Percentiles rank a stretch among this genome's conserved stretches.
phyloP scores from a whole-genome alignment of 2,113 vertebrate species.

The Entosphenus tridentatus region DNA sequence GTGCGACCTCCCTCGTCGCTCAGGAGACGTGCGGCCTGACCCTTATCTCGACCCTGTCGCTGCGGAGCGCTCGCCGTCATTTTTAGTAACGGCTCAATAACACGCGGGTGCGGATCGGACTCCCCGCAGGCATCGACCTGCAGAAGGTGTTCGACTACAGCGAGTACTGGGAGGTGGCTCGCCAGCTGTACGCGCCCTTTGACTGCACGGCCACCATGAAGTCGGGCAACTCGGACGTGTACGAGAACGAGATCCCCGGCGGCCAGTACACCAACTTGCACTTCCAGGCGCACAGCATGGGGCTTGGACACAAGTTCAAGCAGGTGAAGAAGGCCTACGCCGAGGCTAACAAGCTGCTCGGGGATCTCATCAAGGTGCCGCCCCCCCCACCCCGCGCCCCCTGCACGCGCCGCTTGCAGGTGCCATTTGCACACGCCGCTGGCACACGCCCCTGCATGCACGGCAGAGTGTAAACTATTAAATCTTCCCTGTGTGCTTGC shows the following conservation, averaged over 20 bases:
- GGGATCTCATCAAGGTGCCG: slow-evolving; percentile 77
- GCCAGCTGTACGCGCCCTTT: slow-evolving; percentile 63
- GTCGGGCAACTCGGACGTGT: slow-evolving; percentile 77
- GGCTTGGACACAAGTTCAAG: slow-evolving; percentile 85
- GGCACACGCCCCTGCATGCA: too few species aligned
- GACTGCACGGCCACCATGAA: slow-evolving; percentile 99
- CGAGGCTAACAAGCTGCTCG: slow-evolving; percentile 74
- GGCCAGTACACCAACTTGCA: slow-evolving; percentile 98
- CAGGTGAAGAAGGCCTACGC: slow-evolving; percentile 74
- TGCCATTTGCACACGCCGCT: too few species aligned
- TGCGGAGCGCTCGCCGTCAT: too few species aligned
- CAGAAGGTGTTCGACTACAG: slow-evolving; percentile 82
- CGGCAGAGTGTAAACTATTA: too few species aligned
- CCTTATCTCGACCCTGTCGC: too few species aligned
- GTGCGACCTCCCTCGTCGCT: too few species aligned
- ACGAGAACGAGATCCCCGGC: slow-evolving; percentile 93
- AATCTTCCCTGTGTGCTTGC: too few species aligned
- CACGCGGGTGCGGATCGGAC: too few species aligned
- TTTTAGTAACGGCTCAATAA: too few species aligned
- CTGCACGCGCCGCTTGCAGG: too few species aligned
- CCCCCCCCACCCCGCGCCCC: too few species aligned
- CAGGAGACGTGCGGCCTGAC: too few species aligned
- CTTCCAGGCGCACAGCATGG: slow-evolving; percentile 97
- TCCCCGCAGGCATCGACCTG: slow-evolving; percentile 36
- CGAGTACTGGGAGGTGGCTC: slow-evolving; percentile 76